phyloP scores from a whole-genome alignment of 2,797 vertebrate species.

The Brachyalestes nurse region DNA sequence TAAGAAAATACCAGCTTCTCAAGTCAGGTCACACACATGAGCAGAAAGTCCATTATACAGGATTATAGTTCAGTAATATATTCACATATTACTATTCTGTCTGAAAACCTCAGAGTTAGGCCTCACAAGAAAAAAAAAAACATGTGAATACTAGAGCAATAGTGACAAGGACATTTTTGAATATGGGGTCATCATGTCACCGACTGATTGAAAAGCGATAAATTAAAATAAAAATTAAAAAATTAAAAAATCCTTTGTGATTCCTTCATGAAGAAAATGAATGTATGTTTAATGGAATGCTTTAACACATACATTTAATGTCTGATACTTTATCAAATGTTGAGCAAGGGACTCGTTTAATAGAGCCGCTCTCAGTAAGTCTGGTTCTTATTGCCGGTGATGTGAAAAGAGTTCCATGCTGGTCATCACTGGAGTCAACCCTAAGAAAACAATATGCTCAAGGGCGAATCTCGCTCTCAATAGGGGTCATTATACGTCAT shows the following conservation, averaged over 20 bases:
- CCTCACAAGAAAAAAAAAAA: constrained; percentile 31
- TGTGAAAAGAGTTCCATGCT: constrained; percentile 14
- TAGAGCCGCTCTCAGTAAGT: neutral
- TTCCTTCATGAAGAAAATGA: constrained; percentile 41
- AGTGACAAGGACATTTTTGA: constrained; percentile 45
- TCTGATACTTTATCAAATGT: constrained; percentile 33
- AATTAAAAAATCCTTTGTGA: neutral
- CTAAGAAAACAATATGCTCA: constrained; percentile 16
- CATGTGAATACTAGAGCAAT: constrained; percentile 51
- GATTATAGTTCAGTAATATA: constrained; percentile 52
- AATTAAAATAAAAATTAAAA: constrained; percentile 36
- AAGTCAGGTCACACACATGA: constrained; percentile 50
- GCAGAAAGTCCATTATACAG: constrained; percentile 49
- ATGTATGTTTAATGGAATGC: constrained; percentile 43
- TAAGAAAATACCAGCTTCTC: constrained; percentile 43
- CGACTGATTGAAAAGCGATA: neutral
- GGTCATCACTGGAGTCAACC: constrained; percentile 7
- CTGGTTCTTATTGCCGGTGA: neutral
- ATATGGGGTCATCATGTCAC: constrained; percentile 49
- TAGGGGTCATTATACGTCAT: constrained; percentile 32
- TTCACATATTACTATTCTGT: constrained; percentile 59
- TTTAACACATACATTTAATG: constrained; percentile 44
- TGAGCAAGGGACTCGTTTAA: constrained; percentile 25
- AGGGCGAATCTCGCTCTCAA: constrained; percentile 31
- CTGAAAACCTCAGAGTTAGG: constrained; percentile 45